These are phyloP conservation scores for Scophthalmus maximus DNA, from an alignment of 2,113 vertebrate genomes.

Conservation along the genomic window DNA sequence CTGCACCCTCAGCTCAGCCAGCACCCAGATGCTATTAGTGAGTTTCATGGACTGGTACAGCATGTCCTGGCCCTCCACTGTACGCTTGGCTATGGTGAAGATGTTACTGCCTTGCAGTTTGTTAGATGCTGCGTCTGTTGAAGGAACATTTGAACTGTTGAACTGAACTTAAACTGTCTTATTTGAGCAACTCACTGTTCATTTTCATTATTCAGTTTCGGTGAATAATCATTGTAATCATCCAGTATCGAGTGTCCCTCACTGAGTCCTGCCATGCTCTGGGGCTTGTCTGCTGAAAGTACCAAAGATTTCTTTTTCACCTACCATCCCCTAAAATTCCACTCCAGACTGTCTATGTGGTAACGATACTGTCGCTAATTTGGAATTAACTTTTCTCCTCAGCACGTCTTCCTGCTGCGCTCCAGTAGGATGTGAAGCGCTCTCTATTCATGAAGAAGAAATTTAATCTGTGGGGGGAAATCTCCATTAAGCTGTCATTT, in stretches of 20 bases:
- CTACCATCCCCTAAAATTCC: slow-evolving; percentile 27
- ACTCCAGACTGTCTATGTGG: slow-evolving; percentile 21
- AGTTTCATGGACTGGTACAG: slow-evolving; percentile 98
- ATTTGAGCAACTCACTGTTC: not conserved
- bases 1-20: slow-evolving; percentile 93
- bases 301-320: slow-evolving; percentile 20
- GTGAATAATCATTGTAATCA: slow-evolving; percentile 6
- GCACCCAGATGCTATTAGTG: slow-evolving; percentile 95
- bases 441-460: slow-evolving; percentile 53
- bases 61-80: slow-evolving; percentile 96
- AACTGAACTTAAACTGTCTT: not conserved
- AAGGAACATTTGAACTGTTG: not conserved
- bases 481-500: slow-evolving; percentile 68
- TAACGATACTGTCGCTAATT: slow-evolving; percentile 49
- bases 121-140: slow-evolving; percentile 88
- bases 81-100: slow-evolving; percentile 96
- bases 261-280: slow-evolving; percentile 18
- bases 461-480: slow-evolving; percentile 51
- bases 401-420: slow-evolving; percentile 21
- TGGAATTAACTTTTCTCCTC: slow-evolving; percentile 39
- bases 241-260: slow-evolving; percentile 11
- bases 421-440: slow-evolving; percentile 44
- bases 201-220: slow-evolving; percentile 11
- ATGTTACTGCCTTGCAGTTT: slow-evolving; percentile 95
- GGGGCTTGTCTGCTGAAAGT: slow-evolving; percentile 28